phyloP scores from a whole-genome alignment of 2,888 invertebrate genomes.

The Epirrhoe alternata region DNA sequence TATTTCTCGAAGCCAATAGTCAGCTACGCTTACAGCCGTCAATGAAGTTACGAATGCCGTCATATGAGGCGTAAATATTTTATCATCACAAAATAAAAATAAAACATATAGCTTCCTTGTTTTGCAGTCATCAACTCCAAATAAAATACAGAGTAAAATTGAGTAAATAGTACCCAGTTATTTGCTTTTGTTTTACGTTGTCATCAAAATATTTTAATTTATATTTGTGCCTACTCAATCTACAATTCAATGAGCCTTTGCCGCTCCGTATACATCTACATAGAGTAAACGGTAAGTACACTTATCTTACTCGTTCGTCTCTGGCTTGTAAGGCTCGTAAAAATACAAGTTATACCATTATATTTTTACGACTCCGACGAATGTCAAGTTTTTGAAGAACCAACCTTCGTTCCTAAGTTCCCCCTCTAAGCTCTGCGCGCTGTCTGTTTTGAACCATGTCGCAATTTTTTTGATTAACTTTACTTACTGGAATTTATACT shows the following conservation, averaged over 20 bases:
- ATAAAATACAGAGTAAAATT: neutral
- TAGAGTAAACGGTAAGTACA: slow-evolving; percentile 40
- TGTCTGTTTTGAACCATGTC: slow-evolving; percentile 55
- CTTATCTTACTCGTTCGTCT: slow-evolving; percentile 60
- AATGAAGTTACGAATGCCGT: slow-evolving; percentile 1
- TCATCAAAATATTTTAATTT: slow-evolving; percentile 23
- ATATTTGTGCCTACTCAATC: slow-evolving; percentile 21
- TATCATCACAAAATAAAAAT: neutral
- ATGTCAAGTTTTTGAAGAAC: slow-evolving; percentile 77
- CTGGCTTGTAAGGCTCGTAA: slow-evolving; percentile 71
- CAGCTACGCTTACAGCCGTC: slow-evolving; percentile 35
- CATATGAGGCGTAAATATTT: neutral
- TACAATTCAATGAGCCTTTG: slow-evolving; percentile 37
- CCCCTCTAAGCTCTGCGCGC: slow-evolving; percentile 45
- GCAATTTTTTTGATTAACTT: slow-evolving; percentile 28
- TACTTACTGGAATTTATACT: slow-evolving; percentile 14
- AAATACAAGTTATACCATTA: slow-evolving; percentile 79
- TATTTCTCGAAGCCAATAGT: slow-evolving; percentile 64
- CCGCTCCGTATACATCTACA: slow-evolving; percentile 31
- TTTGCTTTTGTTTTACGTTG: slow-evolving; percentile 5
- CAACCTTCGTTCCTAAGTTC: slow-evolving; percentile 50
- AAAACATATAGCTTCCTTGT: neutral
- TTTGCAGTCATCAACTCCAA: neutral
- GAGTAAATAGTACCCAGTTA: slow-evolving; percentile 1
- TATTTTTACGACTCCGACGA: slow-evolving; percentile 80